These are phyloP conservation scores for Aegotheles bennettii DNA, from an alignment of 2,113 vertebrate species.

Conservation along the genomic window DNA sequence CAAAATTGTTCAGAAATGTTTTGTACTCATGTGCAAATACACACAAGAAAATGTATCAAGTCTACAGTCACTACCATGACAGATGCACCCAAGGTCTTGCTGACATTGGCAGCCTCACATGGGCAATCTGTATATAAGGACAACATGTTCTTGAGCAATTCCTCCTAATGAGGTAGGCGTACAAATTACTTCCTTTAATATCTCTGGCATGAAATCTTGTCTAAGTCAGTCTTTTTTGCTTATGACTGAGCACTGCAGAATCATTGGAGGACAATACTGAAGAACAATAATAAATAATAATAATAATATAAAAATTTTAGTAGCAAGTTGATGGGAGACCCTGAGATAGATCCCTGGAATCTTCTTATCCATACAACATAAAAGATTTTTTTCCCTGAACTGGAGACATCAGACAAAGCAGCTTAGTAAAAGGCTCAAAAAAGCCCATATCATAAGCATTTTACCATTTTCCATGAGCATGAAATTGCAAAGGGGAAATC, in stretches of 20 bases:
- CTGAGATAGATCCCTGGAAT: neutral
- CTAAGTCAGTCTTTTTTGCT: neutral
- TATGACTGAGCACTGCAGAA: neutral
- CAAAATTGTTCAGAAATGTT: neutral
- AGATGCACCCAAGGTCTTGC: conserved; percentile 54
- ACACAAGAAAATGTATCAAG: neutral
- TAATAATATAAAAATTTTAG: neutral
- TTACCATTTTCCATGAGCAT: neutral
- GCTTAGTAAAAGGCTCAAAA: neutral
- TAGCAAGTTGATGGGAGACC: neutral
- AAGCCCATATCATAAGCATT: neutral
- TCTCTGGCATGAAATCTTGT: neutral
- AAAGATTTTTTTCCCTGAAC: neutral
- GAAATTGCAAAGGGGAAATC: neutral
- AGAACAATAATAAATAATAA: neutral
- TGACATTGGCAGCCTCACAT: conserved; percentile 57
- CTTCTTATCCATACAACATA: neutral
- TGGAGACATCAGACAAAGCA: neutral
- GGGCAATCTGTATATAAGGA: conserved; percentile 13
- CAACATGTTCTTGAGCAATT: conserved; percentile 2
- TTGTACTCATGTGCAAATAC: neutral
- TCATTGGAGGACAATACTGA: neutral
- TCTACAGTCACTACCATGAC: neutral
- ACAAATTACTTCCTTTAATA: conserved; percentile 13
- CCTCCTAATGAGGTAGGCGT: neutral